These are phyloP conservation scores for Microctenopoma stevenorrisi DNA, from an alignment of 2,797 vertebrate species.

Conservation along the genomic window DNA sequence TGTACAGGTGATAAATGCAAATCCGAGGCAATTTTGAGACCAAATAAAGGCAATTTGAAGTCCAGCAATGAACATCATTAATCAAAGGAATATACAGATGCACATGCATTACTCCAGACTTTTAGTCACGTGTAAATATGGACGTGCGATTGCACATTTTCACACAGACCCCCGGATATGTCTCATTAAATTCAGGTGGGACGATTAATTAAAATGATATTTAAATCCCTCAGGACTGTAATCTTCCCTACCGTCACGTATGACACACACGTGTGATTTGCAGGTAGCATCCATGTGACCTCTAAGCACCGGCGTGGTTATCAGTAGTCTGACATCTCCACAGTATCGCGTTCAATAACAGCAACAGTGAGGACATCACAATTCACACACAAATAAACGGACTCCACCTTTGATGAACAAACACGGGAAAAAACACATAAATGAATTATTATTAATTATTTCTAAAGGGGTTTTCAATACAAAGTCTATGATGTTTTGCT, in stretches of 20 bases:
- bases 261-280: conserved; percentile 43
- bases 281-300: conserved; percentile 44
- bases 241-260: conserved; percentile 59
- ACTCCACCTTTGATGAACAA: no score
- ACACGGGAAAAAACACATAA: no score
- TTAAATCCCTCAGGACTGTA: conserved; percentile 75
- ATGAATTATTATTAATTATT: conserved; percentile 3
- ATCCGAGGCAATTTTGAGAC: conserved; percentile 32
- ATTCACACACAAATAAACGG: not conserved
- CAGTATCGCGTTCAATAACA: not conserved
- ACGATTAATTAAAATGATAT: conserved; percentile 83
- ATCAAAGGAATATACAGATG: conserved; percentile 72
- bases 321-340: not conserved
- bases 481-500: conserved; percentile 22
- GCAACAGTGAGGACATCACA: not conserved
- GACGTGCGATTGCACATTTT: conserved; percentile 38
- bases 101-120: conserved; percentile 32
- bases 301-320: conserved; percentile 33
- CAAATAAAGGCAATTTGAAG: conserved; percentile 67
- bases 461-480: not conserved
- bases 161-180: conserved; percentile 64
- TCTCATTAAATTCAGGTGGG: conserved; percentile 81
- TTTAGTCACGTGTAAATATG: conserved; percentile 29
- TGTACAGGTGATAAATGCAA: conserved; percentile 41
- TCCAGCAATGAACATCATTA: conserved; percentile 76